Conservation (phyloP, 2,113 vertebrate species). For the Ictalurus punctatus region DNA sequence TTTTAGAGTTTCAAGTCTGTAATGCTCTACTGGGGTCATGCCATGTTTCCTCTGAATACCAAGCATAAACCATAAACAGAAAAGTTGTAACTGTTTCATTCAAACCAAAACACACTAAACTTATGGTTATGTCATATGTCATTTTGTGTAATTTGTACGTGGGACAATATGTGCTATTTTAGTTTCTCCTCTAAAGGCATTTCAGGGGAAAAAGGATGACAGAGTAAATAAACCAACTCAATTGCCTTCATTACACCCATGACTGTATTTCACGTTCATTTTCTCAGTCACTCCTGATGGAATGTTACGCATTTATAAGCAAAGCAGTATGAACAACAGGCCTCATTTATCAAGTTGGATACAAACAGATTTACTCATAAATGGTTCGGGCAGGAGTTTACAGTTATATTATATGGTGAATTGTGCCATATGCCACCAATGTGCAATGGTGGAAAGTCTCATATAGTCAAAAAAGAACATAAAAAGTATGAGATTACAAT, state of each 20-base stretch:
- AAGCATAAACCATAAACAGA: background rate
- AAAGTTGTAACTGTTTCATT: background rate
- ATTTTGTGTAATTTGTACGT: background rate
- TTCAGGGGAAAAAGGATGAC: background rate
- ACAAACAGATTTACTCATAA: background rate
- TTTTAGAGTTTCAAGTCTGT: background rate
- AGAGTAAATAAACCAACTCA: background rate
- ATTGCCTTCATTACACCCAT: background rate
- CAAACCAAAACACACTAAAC: background rate
- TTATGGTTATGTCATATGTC: background rate
- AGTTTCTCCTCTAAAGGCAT: background rate
- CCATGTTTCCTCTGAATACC: background rate
- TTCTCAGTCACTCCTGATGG: background rate
- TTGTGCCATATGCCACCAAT: too few relatives aligned
- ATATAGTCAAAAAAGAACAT: too few relatives aligned
- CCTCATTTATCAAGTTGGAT: background rate
- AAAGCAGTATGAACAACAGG: background rate
- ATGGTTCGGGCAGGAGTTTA: too few relatives aligned
- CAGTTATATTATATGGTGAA: too few relatives aligned
- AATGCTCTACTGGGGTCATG: background rate
- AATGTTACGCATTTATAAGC: background rate
- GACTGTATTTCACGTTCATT: background rate
- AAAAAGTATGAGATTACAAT: too few relatives aligned
- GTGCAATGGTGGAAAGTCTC: too few relatives aligned
- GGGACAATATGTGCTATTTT: background rate